Base-by-base conservation (phyloP, 2,113 vertebrate genomes). In the Mormyrus lacerda region DNA sequence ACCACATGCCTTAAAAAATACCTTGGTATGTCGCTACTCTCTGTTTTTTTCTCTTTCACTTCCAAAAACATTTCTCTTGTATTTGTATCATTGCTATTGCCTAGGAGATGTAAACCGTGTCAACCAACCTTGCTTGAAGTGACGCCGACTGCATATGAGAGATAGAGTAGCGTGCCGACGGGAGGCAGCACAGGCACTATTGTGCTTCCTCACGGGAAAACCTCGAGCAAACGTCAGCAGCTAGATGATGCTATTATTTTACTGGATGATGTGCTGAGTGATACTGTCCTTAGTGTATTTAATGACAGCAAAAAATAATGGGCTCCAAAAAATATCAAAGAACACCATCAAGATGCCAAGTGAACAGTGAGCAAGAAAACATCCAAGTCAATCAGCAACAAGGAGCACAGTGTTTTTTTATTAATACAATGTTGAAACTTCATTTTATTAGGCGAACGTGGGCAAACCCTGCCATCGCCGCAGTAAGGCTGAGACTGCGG, bases 1-100 rank as follows among this genome's bases (percentile, higher is more conserved):
- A 95, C 92, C 92, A 91, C 50, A 87, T 92, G 91, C 91, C 91
- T 87, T 51, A 50, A 47, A 89, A 89, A 73, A 89, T 85, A 51
- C 44, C 61, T 65, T n/a, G 31, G 61, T 79, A 8, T 47, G 91
- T 92, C 89, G 35, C 83, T 91, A 92, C 87, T 24, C 35, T 76
- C 21, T 4, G 42, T 89, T 87, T 61, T 27, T 15, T 21, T 51
- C 85, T 53, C 50, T 87, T 27, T 48, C 44, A 15, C 61, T 76
- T 53, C 61, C 84, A 69, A 19, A 85, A 87, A 73, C 89, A 45
- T 42, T 86, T 87, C n/a, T 65, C 61, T 87, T 15, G 19, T 65
- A 50, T 89, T 69, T 44, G n/a, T 85, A 35, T 73, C 27, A 55
- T 15, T 47, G 35, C 89, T 50, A 24, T 89, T 31, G 89, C 69